Evolutionary conservation across 1,140 invertebrate genomes (phyloP).

Genomic region (Pseudomyrmex dendroicus): DNA sequence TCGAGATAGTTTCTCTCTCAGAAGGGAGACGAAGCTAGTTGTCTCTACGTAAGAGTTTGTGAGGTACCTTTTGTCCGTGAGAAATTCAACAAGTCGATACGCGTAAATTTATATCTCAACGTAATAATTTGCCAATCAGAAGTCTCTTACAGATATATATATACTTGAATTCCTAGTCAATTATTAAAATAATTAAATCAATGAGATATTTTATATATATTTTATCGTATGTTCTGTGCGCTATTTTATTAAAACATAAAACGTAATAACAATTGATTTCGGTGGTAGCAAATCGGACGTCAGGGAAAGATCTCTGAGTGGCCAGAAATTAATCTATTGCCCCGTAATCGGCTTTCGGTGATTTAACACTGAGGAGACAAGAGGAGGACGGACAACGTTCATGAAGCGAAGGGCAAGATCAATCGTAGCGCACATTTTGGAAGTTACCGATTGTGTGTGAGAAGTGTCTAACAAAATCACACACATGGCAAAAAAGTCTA

Average conservation of each 20-base stretch:
- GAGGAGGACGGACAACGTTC: constrained; percentile 72
- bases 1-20: constrained; percentile 38
- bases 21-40: constrained; percentile 1
- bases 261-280: constrained; percentile 26
- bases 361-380: constrained; percentile 75
- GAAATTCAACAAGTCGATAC: constrained; percentile 66
- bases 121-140: constrained; percentile 9
- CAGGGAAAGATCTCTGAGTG: constrained; percentile 31
- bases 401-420: constrained; percentile 57
- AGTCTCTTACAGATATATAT: not conserved
- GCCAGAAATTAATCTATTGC: constrained; percentile 83
- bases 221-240: not conserved
- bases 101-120: constrained; percentile 3
- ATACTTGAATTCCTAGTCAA: not conserved
- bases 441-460: not conserved
- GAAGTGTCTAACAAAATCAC: not conserved
- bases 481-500: not conserved
- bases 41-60: not conserved
- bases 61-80: not conserved
- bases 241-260: not conserved
- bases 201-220: too few relatives aligned
- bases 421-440: constrained; percentile 2
- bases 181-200: not conserved
- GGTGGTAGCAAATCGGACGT: constrained; percentile 3
- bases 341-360: constrained; percentile 82